These are phyloP conservation scores for Drosophila yakuba DNA, from an alignment of 1,140 invertebrate species.

Conservation along the genomic window DNA sequence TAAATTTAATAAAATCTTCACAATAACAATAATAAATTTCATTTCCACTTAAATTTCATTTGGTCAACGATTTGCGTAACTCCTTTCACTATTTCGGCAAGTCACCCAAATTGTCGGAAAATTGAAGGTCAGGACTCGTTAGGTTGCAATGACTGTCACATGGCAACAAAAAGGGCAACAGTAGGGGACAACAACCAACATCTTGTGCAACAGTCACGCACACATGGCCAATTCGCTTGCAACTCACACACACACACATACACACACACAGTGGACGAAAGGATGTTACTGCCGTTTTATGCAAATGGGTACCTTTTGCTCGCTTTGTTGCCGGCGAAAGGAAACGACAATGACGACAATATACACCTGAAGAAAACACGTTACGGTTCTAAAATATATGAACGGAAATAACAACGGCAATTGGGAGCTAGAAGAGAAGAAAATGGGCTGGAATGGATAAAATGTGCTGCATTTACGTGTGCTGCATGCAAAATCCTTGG, in stretches of 20 bases:
- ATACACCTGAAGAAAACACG: background rate
- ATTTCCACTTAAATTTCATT: background rate
- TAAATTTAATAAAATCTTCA: too few species aligned
- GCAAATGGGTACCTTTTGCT: constrained; percentile 33
- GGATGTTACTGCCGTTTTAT: constrained; percentile 48
- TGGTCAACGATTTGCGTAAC: constrained; percentile 15
- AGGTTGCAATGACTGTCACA: constrained; percentile 34
- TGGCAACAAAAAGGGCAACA: constrained; percentile 11
- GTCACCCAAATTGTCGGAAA: constrained; percentile 30
- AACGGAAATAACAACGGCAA: too few species aligned
- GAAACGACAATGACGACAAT: constrained; percentile 38
- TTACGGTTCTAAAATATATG: background rate
- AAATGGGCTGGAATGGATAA: background rate
- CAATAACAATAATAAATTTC: too few species aligned
- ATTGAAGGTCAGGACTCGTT: constrained; percentile 32
- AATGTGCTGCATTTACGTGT: background rate
- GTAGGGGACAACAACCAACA: constrained; percentile 9
- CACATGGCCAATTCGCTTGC: constrained; percentile 7
- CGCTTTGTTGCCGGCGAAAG: constrained; percentile 46
- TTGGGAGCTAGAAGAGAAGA: background rate
- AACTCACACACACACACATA: background rate
- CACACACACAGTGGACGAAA: background rate
- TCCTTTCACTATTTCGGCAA: constrained; percentile 12
- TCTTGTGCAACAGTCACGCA: constrained; percentile 46
- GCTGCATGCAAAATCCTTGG: too few species aligned